Evolutionary conservation across 2,797 vertebrate species (phyloP).

Genomic region (Garrulus glandarius): DNA sequence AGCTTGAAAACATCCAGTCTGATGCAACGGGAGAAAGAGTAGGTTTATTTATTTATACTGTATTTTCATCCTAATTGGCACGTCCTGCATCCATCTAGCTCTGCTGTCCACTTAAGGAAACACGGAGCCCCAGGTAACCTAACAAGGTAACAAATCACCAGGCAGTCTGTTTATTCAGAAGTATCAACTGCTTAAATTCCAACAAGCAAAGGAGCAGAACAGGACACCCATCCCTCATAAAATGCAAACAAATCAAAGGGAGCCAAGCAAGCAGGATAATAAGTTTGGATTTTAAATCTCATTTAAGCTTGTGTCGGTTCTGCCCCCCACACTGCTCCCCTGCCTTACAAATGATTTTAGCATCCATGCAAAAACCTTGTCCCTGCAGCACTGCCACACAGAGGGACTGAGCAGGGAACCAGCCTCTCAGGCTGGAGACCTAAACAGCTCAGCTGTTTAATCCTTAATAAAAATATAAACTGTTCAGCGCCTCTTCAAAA

Average conservation of each 20-base stretch:
- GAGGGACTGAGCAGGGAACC: not conserved
- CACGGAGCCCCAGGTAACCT: slow-evolving; percentile 44
- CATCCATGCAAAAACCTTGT: not conserved
- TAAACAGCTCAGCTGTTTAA: not conserved
- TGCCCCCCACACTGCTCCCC: not conserved
- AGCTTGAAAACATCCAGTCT: slow-evolving; percentile 28
- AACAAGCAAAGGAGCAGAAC: not conserved
- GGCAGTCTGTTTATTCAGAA: slow-evolving; percentile 40
- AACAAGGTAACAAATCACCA: slow-evolving; percentile 60
- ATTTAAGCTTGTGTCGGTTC: not conserved
- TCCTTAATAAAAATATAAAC: slow-evolving; percentile 29
- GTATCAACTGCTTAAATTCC: not conserved
- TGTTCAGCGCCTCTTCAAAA: not conserved
- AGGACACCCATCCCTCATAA: not conserved
- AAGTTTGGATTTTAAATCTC: not conserved
- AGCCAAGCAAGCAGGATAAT: not conserved
- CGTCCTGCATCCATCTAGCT: slow-evolving; percentile 39
- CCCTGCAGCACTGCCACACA: not conserved
- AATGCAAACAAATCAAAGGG: not conserved
- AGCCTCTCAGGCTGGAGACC: not conserved
- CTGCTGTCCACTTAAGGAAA: slow-evolving; percentile 40
- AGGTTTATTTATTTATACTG: slow-evolving; percentile 46
- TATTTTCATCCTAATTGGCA: slow-evolving; percentile 56
- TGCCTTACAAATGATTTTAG: not conserved
- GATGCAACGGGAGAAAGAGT: not conserved